Evolutionary conservation across 2,113 vertebrate species (phyloP).

Genomic region (Mobula hypostoma): DNA sequence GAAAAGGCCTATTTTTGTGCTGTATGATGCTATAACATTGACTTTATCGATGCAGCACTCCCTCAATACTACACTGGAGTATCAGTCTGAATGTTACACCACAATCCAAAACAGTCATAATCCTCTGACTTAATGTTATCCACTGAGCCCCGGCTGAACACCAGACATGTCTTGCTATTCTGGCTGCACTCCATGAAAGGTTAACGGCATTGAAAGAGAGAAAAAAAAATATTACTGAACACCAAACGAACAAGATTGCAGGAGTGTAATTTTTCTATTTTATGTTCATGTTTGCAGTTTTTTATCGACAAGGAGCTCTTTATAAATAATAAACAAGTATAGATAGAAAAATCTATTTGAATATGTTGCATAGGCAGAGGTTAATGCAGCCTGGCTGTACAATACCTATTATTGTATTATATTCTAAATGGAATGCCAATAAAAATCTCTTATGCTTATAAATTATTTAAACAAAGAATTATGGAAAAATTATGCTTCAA

Average conservation of each 20-base stretch:
- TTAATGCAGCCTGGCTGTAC: not conserved
- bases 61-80: not conserved
- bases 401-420: not conserved
- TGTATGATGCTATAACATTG: too few relatives aligned
- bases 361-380: not conserved
- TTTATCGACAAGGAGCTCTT: not conserved
- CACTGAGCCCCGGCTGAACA: not conserved
- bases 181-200: not conserved
- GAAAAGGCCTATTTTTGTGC: too few relatives aligned
- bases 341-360: not conserved
- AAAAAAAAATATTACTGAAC: not conserved
- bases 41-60: not conserved
- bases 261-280: not conserved
- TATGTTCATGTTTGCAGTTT: not conserved
- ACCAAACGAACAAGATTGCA: not conserved
- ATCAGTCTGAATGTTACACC: not conserved
- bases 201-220: not conserved
- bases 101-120: too few relatives aligned
- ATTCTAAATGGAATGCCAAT: not conserved
- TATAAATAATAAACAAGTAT: not conserved
- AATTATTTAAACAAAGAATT: constrained; percentile 8
- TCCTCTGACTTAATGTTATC: not conserved
- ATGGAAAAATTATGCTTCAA: not conserved
- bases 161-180: not conserved
- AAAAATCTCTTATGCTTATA: not conserved